Evolutionary conservation across 2,797 vertebrate genomes (phyloP).

Genomic region (Amblyraja radiata): DNA sequence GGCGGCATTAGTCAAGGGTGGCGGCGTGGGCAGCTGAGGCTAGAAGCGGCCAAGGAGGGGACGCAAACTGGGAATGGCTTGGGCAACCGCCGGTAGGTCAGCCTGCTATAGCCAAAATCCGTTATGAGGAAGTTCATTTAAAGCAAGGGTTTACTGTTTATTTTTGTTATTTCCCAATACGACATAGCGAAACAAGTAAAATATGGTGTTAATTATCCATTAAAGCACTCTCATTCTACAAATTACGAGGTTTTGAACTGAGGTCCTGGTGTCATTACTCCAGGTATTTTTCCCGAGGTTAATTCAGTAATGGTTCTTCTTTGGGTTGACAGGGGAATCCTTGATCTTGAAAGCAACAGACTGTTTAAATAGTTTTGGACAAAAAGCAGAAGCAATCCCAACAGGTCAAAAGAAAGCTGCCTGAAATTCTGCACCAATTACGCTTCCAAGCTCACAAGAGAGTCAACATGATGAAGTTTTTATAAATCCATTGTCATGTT

Average conservation of each 20-base stretch:
- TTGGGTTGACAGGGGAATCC: slow-evolving; percentile 8
- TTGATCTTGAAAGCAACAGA: slow-evolving; percentile 1
- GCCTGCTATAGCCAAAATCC: too few relatives aligned
- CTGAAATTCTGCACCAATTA: slow-evolving; percentile 34
- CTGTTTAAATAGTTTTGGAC: slow-evolving; percentile 32
- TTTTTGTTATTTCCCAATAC: too few relatives aligned
- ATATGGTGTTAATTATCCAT: slow-evolving; percentile 10
- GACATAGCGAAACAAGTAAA: background rate
- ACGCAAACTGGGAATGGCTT: too few relatives aligned
- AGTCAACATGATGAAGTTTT: background rate
- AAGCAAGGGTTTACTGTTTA: too few relatives aligned
- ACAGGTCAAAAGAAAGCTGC: slow-evolving; percentile 39
- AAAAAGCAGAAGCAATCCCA: slow-evolving; percentile 29
- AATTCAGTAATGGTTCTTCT: background rate
- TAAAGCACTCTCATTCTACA: slow-evolving; percentile 16
- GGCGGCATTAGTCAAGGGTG: too few relatives aligned
- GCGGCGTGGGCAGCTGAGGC: too few relatives aligned
- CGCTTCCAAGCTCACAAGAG: background rate
- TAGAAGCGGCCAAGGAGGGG: too few relatives aligned
- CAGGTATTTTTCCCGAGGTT: background rate
- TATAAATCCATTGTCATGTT: slow-evolving; percentile 9
- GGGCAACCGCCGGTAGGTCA: too few relatives aligned
- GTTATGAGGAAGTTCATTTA: too few relatives aligned
- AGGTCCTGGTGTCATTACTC: background rate
- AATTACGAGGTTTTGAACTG: background rate